These are phyloP conservation scores for Oriolus oriolus DNA, from an alignment of 2,113 vertebrate species.

Conservation along the genomic window DNA sequence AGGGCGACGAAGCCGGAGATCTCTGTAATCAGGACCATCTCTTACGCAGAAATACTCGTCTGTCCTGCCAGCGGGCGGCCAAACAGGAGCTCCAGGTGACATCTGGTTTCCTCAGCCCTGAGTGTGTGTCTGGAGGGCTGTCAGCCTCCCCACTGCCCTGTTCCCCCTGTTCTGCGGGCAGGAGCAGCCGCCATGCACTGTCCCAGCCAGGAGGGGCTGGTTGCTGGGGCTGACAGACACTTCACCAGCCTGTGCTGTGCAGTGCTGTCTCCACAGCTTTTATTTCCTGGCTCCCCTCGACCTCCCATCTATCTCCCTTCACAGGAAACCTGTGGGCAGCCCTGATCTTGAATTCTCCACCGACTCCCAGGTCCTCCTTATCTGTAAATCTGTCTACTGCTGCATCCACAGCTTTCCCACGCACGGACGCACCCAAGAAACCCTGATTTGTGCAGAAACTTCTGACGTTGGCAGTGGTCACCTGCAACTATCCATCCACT, in stretches of 20 bases:
- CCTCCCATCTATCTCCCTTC: neutral
- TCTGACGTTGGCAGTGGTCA: neutral
- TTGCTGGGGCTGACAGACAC: neutral
- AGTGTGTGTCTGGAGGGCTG: neutral
- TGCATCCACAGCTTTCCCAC: neutral
- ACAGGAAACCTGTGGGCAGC: neutral
- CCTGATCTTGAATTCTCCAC: neutral
- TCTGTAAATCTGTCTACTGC: neutral
- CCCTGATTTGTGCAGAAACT: neutral
- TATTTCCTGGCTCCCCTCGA: neutral
- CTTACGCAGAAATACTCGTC: neutral
- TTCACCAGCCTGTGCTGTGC: neutral
- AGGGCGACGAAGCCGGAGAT: neutral
- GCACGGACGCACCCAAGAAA: neutral
- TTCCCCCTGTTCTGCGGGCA: neutral
- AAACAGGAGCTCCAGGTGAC: rapidly evolving
- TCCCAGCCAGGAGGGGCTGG: neutral
- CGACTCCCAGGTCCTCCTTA: neutral
- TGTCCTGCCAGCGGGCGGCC: neutral
- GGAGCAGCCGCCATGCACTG: neutral
- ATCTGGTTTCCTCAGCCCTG: neutral
- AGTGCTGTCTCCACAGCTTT: neutral
- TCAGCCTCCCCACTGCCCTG: neutral
- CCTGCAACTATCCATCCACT: neutral
- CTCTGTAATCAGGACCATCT: neutral